Evolutionary conservation across 1,140 invertebrate species (phyloP).

Genomic region (Artemia franciscana): DNA sequence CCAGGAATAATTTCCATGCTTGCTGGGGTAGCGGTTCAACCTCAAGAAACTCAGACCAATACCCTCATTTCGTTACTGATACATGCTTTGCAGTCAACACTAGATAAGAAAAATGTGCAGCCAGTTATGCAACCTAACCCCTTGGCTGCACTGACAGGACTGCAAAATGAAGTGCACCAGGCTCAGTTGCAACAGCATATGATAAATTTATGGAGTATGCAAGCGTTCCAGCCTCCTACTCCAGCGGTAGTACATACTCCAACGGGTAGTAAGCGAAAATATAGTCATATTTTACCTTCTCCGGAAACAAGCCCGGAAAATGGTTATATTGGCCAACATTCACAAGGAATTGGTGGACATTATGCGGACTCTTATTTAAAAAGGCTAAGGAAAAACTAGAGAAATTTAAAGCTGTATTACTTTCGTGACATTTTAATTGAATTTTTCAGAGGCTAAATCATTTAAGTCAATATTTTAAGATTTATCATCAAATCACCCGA

Average conservation of each 20-base stretch:
- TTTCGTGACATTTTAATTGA: too few relatives aligned
- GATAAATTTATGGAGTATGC: background rate
- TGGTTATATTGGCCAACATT: conserved; percentile 29
- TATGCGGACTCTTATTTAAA: conserved; percentile 30
- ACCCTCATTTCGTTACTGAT: background rate
- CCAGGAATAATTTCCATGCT: background rate
- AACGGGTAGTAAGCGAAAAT: conserved; percentile 26
- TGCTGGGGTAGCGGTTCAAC: background rate
- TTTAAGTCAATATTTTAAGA: too few relatives aligned
- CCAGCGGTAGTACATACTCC: conserved; percentile 15
- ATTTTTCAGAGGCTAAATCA: too few relatives aligned
- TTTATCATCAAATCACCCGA: too few relatives aligned
- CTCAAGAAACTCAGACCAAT: background rate
- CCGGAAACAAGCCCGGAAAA: conserved; percentile 28
- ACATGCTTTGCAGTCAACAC: conserved; percentile 4
- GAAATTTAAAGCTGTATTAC: too few relatives aligned
- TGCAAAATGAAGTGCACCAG: conserved; percentile 7
- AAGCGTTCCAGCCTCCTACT: background rate
- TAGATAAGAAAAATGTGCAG: conserved; percentile 22
- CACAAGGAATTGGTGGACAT: conserved; percentile 30
- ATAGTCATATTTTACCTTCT: conserved; percentile 23
- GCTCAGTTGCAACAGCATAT: conserved; percentile 3
- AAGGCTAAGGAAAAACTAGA: conserved; percentile 22
- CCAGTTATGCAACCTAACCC: background rate
- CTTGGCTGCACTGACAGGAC: conserved; percentile 2